Conservation (phyloP, 1,140 invertebrate genomes). For the Panagrolaimus sp. region DNA sequence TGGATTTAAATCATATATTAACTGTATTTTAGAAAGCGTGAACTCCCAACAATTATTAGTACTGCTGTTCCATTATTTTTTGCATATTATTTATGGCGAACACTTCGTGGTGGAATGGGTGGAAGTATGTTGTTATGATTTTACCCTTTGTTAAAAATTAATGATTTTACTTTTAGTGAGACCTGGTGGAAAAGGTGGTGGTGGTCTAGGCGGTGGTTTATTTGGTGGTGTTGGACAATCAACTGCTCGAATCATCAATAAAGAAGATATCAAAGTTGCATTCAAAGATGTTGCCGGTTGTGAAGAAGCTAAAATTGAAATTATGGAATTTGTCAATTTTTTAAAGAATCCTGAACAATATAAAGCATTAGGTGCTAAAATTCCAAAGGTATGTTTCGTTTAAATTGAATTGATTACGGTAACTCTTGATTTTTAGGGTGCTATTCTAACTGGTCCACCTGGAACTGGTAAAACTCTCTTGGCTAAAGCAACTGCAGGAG, state of each 20-base stretch:
- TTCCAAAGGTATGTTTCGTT: slow-evolving; percentile 75
- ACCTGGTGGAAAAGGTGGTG: slow-evolving; percentile 46
- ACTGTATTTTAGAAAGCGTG: slow-evolving; percentile 37
- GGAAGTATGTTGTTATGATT: too few species aligned
- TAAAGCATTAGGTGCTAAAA: slow-evolving; percentile 93
- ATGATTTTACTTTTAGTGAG: slow-evolving; percentile 24
- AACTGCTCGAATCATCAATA: slow-evolving; percentile 92
- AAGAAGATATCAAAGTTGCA: slow-evolving; percentile 83
- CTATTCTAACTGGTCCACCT: slow-evolving; percentile 74
- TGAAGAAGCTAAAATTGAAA: slow-evolving; percentile 99
- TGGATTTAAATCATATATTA: slow-evolving; percentile 5
- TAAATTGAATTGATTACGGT: neutral
- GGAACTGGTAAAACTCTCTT: slow-evolving; percentile 95
- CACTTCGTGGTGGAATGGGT: slow-evolving; percentile 30
- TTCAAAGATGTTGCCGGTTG: slow-evolving; percentile 95
- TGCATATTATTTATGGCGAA: slow-evolving; percentile 48
- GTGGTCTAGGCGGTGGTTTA: slow-evolving; percentile 77
- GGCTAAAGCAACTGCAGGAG: slow-evolving; percentile 96
- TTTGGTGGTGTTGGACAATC: slow-evolving; percentile 87
- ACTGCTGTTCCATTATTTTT: slow-evolving; percentile 43
- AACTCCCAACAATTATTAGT: slow-evolving; percentile 39
- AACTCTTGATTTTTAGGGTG: slow-evolving; percentile 60
- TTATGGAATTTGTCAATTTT: slow-evolving; percentile 99
- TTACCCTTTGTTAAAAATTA: too few species aligned
- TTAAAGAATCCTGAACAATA: slow-evolving; percentile 98